These are phyloP conservation scores for Spisula subtruncata DNA, from an alignment of 2,888 invertebrate genomes.

Conservation along the genomic window DNA sequence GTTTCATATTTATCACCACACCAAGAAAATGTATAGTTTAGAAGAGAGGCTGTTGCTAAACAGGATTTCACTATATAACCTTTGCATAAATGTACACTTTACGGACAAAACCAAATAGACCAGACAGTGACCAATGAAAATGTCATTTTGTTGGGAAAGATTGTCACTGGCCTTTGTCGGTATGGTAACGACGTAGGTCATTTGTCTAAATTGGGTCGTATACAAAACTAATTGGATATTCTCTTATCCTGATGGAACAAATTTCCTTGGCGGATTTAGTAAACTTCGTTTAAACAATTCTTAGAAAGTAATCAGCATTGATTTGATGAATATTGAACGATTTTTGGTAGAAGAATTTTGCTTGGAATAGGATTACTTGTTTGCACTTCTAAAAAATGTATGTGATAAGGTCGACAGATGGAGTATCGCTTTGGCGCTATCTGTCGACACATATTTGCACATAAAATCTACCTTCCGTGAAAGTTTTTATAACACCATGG, in stretches of 20 bases:
- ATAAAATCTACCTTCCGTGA: too few species aligned
- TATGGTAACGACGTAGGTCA: neutral
- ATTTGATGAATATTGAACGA: conserved; percentile 11
- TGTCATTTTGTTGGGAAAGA: neutral
- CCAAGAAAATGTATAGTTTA: too few species aligned
- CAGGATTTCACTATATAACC: neutral
- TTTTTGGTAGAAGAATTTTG: neutral
- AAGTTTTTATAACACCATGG: too few species aligned
- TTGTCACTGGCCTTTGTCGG: neutral
- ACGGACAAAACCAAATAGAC: neutral
- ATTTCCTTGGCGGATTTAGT: neutral
- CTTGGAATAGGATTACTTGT: too few species aligned
- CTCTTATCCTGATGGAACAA: neutral
- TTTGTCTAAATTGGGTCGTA: neutral
- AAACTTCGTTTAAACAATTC: conserved; percentile 7
- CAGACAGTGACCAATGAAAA: neutral
- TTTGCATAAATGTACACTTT: neutral
- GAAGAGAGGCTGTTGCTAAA: too few species aligned
- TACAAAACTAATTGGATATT: conserved; percentile 14
- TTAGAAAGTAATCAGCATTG: neutral
- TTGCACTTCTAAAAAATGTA: too few species aligned
- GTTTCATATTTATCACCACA: too few species aligned
- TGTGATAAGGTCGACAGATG: too few species aligned
- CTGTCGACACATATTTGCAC: too few species aligned
- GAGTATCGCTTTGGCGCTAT: too few species aligned